These are phyloP conservation scores for Cichlasoma orientale DNA, from an alignment of 2,797 vertebrate genomes.

Conservation along the genomic window DNA sequence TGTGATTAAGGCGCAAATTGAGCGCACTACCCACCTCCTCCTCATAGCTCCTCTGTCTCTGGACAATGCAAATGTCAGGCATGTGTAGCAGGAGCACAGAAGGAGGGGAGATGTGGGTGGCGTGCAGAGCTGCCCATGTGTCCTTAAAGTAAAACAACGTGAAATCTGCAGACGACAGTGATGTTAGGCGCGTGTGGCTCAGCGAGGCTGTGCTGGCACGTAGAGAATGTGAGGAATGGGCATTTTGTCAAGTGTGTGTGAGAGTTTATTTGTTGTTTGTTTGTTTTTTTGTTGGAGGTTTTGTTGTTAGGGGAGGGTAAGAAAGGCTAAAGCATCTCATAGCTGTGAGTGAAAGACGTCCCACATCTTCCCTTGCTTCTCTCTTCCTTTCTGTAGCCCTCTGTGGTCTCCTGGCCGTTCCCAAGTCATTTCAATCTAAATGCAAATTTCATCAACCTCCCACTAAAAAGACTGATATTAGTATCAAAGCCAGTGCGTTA, in stretches of 20 bases:
- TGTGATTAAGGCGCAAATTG: conserved; percentile 64
- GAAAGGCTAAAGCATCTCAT: conserved; percentile 13
- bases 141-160: conserved; percentile 12
- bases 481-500: conserved; percentile 76
- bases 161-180: not conserved
- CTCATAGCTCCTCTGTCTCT: conserved; percentile 26
- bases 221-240: not conserved
- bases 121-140: not conserved
- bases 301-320: not conserved
- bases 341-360: conserved; percentile 31
- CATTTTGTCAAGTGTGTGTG: not conserved
- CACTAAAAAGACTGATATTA: conserved; percentile 79
- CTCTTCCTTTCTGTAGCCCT: conserved; percentile 61
- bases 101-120: not conserved
- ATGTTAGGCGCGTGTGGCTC: not conserved
- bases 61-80: conserved; percentile 47
- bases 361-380: conserved; percentile 11
- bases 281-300: not conserved
- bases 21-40: conserved; percentile 41
- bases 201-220: not conserved
- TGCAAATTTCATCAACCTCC: conserved; percentile 80
- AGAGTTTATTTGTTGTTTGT: not conserved
- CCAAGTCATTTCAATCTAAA: conserved; percentile 82
- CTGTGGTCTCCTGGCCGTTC: conserved; percentile 72
- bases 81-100: conserved; percentile 24